Evolutionary conservation across 1,140 invertebrate species (phyloP), one percentile per base, ranked within the genome.

Genomic region (Parasteatoda tepidariorum): DNA sequence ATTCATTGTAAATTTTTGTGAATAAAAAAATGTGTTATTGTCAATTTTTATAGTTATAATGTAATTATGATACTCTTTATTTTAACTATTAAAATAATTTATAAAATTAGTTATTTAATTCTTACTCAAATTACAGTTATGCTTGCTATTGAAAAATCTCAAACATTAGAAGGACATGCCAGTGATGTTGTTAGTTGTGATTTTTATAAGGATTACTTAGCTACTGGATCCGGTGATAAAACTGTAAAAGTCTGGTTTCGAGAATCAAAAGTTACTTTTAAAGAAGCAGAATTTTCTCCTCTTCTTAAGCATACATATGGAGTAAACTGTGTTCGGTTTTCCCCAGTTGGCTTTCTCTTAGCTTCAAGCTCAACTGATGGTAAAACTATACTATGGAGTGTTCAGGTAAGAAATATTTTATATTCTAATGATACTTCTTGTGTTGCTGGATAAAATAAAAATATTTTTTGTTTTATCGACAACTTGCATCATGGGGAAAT

Each of bases 311-410:
- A 91, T 81, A 87, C 85, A 5, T 90, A 90, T 84, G 87, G 87
- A 70, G 88, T 91, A 9, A 88, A 90, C 81, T 89, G 87, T 84
- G 89, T 90, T 24, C 90, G 91, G 85, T 93, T 95, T 84, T 94
- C 93, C 18, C 93, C 94, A 7, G 92, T 92, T 87, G 93, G 92
- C 30, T 93, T 92, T 2, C 91, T 93, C 88, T 87, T 95, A 22
- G 93, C 92, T 1, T 92, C 92, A 5, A 90, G 92, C 28, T 94
- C 93, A 22, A 93, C 93, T 24, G 94, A 95, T 88, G 94, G 94
- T 3, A 92, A 91, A 67, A 91, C 93, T 5, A 90, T 93, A 62
- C 87, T 95, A 7, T 95, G 94, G 93, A 93, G 93, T 88, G 88
- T 90, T 22, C 87, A 90, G 87, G 92, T 89, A 84, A 82, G 83